Percentiles rank a stretch among this genome's conserved stretches.
Conservation (phyloP, 2,113 vertebrate species). For the Cervus canadensis region DNA sequence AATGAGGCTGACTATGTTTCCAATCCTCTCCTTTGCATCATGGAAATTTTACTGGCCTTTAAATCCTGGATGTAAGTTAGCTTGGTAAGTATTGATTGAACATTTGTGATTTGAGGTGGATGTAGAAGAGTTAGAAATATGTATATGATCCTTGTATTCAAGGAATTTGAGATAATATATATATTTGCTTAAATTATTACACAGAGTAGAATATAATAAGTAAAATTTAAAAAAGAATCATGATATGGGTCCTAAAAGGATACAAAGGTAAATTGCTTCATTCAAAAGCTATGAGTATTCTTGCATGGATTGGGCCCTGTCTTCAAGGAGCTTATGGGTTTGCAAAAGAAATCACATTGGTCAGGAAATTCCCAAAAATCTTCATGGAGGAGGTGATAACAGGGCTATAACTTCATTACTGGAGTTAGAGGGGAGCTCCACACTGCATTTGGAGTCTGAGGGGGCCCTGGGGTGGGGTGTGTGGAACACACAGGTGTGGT, state of each 20-base stretch:
- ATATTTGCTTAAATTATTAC: not conserved
- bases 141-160: not conserved
- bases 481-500: not conserved
- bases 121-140: not conserved
- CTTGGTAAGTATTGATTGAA: not conserved
- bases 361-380: not conserved
- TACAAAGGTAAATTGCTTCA: not conserved
- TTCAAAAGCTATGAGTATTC: not conserved
- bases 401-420: not conserved
- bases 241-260: not conserved
- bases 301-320: not conserved
- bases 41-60: not conserved
- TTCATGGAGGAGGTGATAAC: not conserved
- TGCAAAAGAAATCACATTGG: not conserved
- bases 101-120: not conserved
- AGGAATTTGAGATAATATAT: not conserved
- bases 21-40: not conserved
- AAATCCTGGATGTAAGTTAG: not conserved
- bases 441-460: not conserved
- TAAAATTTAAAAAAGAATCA: not conserved
- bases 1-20: not conserved
- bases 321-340: not conserved
- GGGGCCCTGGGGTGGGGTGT: not conserved
- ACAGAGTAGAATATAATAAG: not conserved
- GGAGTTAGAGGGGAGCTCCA: not conserved